Conservation (phyloP, 2,113 vertebrate species). For the Sitta europaea region DNA sequence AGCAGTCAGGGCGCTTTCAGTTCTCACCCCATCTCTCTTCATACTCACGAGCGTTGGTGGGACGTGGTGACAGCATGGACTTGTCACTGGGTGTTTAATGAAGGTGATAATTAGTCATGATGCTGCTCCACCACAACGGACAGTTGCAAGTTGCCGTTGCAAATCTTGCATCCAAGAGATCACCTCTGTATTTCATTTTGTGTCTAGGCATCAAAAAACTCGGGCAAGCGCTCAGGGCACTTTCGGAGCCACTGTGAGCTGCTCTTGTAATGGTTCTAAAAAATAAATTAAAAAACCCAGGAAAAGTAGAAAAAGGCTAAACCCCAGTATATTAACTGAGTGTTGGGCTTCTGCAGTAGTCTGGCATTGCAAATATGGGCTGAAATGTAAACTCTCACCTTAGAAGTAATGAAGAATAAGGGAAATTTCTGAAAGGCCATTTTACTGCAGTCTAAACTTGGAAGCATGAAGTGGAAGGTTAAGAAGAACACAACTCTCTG, state of each 20-base stretch:
- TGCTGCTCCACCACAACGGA: not conserved
- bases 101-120: not conserved
- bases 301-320: not conserved
- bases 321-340: not conserved
- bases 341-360: not conserved
- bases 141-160: rapidly evolving
- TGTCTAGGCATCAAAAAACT: not conserved
- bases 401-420: not conserved
- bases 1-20: not conserved
- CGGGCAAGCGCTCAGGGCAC: not conserved
- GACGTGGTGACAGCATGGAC: not conserved
- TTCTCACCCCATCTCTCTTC: not conserved
- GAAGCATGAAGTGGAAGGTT: slow-evolving; percentile 39
- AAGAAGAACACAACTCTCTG: not conserved
- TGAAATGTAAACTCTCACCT: not conserved
- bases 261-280: not conserved
- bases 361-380: not conserved
- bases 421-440: not conserved
- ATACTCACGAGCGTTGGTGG: rapidly evolving
- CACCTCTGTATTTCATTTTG: not conserved
- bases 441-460: slow-evolving; percentile 19
- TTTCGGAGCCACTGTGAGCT: not conserved
- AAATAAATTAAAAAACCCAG: not conserved
- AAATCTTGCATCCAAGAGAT: not conserved
- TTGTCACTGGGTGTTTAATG: not conserved